A percentile compares a stretch with the other conserved stretches of the same genome.
Conservation (phyloP, 2,113 vertebrate species). For the Sporophila hypoxantha region DNA sequence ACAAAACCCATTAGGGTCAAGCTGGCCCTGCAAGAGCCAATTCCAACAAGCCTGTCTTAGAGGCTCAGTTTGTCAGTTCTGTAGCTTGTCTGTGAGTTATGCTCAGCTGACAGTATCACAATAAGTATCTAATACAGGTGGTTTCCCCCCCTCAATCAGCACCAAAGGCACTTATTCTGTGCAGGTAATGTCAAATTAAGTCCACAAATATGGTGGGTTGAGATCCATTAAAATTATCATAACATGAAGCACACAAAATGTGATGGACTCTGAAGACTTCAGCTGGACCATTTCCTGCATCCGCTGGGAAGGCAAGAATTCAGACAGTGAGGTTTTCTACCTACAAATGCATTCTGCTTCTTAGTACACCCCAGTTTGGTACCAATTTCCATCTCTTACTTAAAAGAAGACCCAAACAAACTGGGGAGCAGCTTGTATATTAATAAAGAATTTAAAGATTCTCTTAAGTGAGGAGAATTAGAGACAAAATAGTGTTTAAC, state of each 20-base stretch:
- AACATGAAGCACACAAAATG: background rate
- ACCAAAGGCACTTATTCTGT: background rate
- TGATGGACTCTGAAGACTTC: background rate
- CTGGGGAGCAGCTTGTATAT: background rate
- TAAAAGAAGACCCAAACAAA: background rate
- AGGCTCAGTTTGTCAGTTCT: background rate
- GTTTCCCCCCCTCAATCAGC: background rate
- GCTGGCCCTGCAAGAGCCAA: background rate
- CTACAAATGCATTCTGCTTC: background rate
- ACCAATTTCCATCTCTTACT: background rate
- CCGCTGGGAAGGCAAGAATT: background rate
- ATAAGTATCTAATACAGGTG: fast-evolving
- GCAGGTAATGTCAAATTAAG: background rate
- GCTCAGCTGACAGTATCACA: background rate
- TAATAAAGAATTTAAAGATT: background rate
- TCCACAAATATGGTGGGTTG: background rate
- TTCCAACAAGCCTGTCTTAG: background rate
- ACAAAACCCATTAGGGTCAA: background rate
- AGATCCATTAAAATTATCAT: background rate
- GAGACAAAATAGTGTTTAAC: background rate
- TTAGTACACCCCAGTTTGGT: background rate
- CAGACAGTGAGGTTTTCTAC: background rate
- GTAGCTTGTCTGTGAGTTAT: background rate
- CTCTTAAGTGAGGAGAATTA: background rate
- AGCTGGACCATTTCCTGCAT: background rate